These are phyloP conservation scores for Pteropus rufus DNA, from an alignment of 2,797 vertebrate genomes.

Conservation along the genomic window DNA sequence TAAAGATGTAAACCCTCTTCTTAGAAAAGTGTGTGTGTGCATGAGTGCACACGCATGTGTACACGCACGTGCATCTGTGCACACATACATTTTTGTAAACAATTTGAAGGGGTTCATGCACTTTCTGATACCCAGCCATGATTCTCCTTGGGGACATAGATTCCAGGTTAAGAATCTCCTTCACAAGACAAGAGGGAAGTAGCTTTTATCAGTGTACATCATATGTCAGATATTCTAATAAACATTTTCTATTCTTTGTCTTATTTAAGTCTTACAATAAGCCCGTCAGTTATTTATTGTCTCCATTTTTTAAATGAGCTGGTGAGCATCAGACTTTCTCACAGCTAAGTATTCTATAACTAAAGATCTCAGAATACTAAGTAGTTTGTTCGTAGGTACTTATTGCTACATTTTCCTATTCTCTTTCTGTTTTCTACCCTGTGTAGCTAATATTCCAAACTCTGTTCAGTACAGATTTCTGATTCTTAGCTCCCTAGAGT, in stretches of 20 bases:
- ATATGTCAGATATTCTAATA: neutral
- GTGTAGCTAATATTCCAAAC: neutral
- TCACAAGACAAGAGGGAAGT: neutral
- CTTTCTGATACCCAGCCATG: neutral
- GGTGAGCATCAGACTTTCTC: neutral
- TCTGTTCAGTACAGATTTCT: neutral
- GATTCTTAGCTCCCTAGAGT: neutral
- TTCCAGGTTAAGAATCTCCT: neutral
- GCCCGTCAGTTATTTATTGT: neutral
- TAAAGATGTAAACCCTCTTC: neutral
- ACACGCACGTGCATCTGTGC: neutral
- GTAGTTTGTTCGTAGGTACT: neutral
- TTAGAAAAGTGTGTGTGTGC: neutral
- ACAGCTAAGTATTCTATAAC: neutral
- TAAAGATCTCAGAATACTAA: neutral
- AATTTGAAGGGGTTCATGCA: neutral
- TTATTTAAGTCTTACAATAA: neutral
- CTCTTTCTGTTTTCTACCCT: neutral
- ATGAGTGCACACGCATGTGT: rapidly evolving
- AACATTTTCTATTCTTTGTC: neutral
- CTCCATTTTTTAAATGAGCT: conserved; percentile 23
- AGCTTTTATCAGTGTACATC: neutral
- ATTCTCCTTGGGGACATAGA: neutral
- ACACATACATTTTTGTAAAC: neutral
- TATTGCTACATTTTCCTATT: neutral